A percentile compares a stretch with the other conserved stretches of the same genome.
Evolutionary conservation across 2,797 vertebrate genomes (phyloP).

Genomic region (Limosa lapponica): DNA sequence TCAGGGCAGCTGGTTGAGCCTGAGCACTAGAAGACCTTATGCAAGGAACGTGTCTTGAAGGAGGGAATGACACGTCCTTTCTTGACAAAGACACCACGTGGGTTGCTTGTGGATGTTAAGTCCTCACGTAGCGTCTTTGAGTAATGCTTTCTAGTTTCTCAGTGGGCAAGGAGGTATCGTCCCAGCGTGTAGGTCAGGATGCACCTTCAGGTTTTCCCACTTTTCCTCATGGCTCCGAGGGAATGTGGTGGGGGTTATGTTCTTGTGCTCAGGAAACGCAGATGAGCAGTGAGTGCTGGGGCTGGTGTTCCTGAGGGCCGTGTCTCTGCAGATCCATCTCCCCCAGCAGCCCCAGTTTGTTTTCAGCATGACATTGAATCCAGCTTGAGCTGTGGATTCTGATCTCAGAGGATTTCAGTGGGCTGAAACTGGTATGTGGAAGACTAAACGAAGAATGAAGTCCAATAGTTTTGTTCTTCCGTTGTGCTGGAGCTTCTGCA

Average conservation of each 20-base stretch:
- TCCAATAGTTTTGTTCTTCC: neutral
- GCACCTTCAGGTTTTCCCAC: neutral
- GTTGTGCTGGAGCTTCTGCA: neutral
- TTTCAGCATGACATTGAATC: neutral
- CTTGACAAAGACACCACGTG: neutral
- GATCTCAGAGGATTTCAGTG: neutral
- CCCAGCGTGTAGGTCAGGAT: neutral
- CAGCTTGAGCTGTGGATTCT: neutral
- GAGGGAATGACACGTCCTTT: neutral
- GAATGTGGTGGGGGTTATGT: neutral
- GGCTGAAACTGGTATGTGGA: neutral
- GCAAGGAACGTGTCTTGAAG: neutral
- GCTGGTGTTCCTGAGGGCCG: neutral
- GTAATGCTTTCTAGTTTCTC: neutral
- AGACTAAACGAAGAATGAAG: neutral
- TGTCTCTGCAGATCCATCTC: neutral
- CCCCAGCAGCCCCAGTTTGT: neutral
- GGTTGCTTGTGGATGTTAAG: neutral
- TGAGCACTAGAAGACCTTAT: neutral
- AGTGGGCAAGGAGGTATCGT: neutral
- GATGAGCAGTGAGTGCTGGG: neutral
- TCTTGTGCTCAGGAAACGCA: neutral
- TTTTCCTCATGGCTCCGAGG: fast-evolving
- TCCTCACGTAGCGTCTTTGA: neutral
- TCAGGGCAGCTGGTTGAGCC: neutral